Evolutionary conservation across 1,140 invertebrate species (phyloP).

Genomic region (Bombus balteatus): DNA sequence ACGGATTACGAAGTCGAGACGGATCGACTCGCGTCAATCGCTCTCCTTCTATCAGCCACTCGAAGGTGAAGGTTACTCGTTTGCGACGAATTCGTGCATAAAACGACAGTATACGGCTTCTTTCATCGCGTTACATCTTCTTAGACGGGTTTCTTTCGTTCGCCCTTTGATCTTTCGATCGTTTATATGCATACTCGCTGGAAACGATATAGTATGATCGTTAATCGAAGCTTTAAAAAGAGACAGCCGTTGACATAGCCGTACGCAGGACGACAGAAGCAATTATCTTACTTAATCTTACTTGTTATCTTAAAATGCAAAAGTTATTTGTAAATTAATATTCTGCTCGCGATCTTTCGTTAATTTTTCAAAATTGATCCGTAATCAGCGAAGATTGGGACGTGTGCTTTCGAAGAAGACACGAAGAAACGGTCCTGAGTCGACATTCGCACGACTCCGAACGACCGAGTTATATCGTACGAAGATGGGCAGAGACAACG

Average conservation of each 20-base stretch:
- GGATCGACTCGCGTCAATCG: background rate
- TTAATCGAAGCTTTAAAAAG: background rate
- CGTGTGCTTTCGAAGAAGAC: no score
- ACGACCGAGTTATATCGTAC: background rate
- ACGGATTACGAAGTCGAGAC: background rate
- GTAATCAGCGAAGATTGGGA: background rate
- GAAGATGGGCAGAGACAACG: background rate
- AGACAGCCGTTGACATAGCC: background rate
- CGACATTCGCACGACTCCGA: background rate
- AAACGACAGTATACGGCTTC: conserved; percentile 64
- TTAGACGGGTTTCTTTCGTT: conserved; percentile 63
- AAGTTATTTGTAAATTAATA: background rate
- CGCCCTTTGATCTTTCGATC: background rate
- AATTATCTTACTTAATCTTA: background rate
- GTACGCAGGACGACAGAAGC: background rate
- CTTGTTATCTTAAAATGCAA: background rate
- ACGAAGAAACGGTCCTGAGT: no score
- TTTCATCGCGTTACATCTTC: conserved; percentile 47
- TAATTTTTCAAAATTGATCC: background rate
- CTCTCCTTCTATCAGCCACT: background rate
- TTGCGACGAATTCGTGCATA: conserved; percentile 32
- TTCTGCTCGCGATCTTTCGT: background rate
- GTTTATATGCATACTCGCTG: background rate
- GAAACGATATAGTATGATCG: background rate
- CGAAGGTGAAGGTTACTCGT: conserved; percentile 59